These are phyloP conservation scores for Trichechus manatus DNA, from an alignment of 2,113 vertebrate species.

Conservation along the genomic window DNA sequence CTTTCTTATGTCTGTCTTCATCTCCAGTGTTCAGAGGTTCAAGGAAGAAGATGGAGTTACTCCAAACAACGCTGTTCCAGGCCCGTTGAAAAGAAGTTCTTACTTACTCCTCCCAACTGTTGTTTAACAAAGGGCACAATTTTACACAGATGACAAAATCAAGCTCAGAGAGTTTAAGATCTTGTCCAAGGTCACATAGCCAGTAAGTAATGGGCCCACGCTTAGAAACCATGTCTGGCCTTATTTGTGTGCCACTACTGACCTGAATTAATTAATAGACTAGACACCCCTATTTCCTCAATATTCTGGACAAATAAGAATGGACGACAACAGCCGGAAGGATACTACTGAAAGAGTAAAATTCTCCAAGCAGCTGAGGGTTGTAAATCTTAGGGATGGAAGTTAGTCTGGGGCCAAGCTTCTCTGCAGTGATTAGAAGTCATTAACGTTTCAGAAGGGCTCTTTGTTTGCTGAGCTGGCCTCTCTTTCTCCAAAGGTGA, in stretches of 20 bases:
- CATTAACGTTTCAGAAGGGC: slow-evolving; percentile 59
- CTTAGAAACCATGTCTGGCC: not conserved
- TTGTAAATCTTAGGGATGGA: slow-evolving; percentile 64
- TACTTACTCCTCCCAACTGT: not conserved
- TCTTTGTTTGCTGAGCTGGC: slow-evolving; percentile 65
- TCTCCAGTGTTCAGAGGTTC: not conserved
- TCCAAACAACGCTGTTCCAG: not conserved
- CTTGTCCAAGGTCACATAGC: not conserved
- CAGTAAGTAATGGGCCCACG: not conserved
- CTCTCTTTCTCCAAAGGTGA: slow-evolving; percentile 51
- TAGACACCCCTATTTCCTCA: not conserved
- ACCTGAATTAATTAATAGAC: not conserved
- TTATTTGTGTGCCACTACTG: not conserved
- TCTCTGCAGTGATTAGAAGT: slow-evolving; percentile 60
- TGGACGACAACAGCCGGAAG: not conserved
- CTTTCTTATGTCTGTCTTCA: not conserved
- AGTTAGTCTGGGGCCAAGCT: not conserved
- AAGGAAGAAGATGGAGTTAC: not conserved
- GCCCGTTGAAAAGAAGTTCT: not conserved
- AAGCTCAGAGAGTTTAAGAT: not conserved
- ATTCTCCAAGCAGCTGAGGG: slow-evolving; percentile 70
- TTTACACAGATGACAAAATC: not conserved
- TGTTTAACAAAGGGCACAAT: not conserved
- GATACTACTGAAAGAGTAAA: not conserved
- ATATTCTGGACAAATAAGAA: not conserved